Evolutionary conservation across 2,113 vertebrate genomes (phyloP), one percentile per base, ranked within the genome.

Genomic region (Stictonetta naevosa): DNA sequence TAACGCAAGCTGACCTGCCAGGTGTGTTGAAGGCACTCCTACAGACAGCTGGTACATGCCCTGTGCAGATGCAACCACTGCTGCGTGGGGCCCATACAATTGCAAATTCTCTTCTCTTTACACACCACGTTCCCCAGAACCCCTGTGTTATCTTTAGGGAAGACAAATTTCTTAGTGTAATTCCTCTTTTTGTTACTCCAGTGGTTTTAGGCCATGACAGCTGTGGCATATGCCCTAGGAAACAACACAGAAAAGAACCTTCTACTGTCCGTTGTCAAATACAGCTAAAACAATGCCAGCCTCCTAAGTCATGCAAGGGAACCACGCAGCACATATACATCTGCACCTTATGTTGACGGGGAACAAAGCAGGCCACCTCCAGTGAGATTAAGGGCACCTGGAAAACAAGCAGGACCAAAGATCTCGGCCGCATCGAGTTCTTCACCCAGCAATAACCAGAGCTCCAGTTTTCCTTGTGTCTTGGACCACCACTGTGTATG

Each of bases 41-140:
- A 20, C 7, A 15, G 25, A 33, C 25, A 23, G 1, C 1, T 5
- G 36, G 52, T 1, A 16, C 7, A 46, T 46, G 44, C 4, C 44
- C 44, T 46, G 19, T 46, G 19, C 44, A 46, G 44, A 46, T 10
- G 44, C 9, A 46, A 46, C 44, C 7, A 1, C 64, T 60, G 44
- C 1, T 11, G 19, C 2, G 10, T 8, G 53, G 28, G 29, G 68
- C 60, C 50, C 13, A 44, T 2, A 10, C 33, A 17, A 29, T 2
- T 34, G 36, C 50, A 53, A 34, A 64, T 15, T 64, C 15, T 53
- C 63, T 20, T 53, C 5, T 19, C 52, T 36, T 26, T 20, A 33
- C 1, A 3, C 31, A 77, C 42, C 3, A 13, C 17, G 58, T 13
- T 53, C 44, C 42, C 36, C 11, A 18, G 34, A 31, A 67, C 31